phyloP scores from a whole-genome alignment of 2,888 invertebrate species.

The Callyntrura guangdongensis region DNA sequence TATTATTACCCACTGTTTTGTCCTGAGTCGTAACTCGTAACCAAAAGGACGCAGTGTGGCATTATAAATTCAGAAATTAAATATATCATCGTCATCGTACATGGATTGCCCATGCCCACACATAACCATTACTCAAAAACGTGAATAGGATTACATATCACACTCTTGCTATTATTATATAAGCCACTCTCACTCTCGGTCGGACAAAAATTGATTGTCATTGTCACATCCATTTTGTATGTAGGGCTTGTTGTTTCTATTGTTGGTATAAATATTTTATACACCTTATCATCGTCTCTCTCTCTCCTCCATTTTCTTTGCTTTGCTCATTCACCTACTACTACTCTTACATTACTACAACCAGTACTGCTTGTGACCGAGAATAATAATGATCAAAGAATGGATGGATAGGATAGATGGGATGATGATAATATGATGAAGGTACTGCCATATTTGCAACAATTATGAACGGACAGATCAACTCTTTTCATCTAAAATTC shows the following conservation, averaged over 20 bases:
- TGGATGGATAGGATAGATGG: slow-evolving; percentile 8
- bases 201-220: slow-evolving; percentile 43
- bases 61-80: slow-evolving; percentile 33
- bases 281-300: neutral
- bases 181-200: neutral
- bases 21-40: neutral
- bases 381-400: neutral
- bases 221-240: slow-evolving; percentile 21
- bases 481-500: slow-evolving; percentile 1
- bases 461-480: neutral
- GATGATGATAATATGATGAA: neutral
- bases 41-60: neutral
- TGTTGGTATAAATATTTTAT: neutral
- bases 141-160: neutral
- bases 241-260: neutral
- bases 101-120: slow-evolving; percentile 5
- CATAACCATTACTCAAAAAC: neutral
- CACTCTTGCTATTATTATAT: neutral
- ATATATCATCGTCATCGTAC: neutral
- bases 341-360: too few species aligned
- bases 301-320: neutral
- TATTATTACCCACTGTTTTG: too few species aligned
- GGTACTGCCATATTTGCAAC: slow-evolving; percentile 16
- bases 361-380: neutral
- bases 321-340: too few species aligned